Evolutionary conservation across 1,140 invertebrate genomes (phyloP).

Genomic region (Lasaia peninsularis): DNA sequence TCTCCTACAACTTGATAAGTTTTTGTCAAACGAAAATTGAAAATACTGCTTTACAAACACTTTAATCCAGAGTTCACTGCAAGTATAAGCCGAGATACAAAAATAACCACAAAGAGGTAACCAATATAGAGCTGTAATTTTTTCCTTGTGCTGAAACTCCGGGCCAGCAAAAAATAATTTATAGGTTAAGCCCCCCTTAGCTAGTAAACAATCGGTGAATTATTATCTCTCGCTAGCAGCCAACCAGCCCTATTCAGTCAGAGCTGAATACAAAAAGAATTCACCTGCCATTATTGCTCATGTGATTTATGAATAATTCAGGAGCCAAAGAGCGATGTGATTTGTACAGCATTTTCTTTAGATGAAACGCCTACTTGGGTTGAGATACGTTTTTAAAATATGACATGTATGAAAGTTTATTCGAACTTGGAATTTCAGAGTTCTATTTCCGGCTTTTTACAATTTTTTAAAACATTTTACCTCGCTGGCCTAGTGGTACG

Average conservation of each 20-base stretch:
- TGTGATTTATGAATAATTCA: constrained; percentile 33
- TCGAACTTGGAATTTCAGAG: background rate
- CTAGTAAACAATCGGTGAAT: constrained; percentile 36
- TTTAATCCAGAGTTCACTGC: too few species aligned
- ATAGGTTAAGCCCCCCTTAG: constrained; percentile 24
- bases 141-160: constrained; percentile 6
- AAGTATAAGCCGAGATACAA: background rate
- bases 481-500: too few species aligned
- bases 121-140: background rate
- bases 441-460: background rate
- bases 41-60: too few species aligned
- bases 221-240: constrained; percentile 36
- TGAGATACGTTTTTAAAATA: background rate
- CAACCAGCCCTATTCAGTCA: constrained; percentile 26
- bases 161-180: constrained; percentile 24
- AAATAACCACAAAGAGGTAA: background rate
- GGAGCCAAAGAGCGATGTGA: constrained; percentile 17
- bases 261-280: constrained; percentile 28
- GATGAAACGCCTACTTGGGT: background rate
- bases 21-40: too few species aligned
- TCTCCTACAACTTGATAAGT: too few species aligned
- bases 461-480: too few species aligned
- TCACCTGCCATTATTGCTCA: constrained; percentile 33
- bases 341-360: constrained; percentile 25
- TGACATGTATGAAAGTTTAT: background rate